phyloP scores from a whole-genome alignment of 2,888 invertebrate species.

The Cryptus viduatorius region DNA sequence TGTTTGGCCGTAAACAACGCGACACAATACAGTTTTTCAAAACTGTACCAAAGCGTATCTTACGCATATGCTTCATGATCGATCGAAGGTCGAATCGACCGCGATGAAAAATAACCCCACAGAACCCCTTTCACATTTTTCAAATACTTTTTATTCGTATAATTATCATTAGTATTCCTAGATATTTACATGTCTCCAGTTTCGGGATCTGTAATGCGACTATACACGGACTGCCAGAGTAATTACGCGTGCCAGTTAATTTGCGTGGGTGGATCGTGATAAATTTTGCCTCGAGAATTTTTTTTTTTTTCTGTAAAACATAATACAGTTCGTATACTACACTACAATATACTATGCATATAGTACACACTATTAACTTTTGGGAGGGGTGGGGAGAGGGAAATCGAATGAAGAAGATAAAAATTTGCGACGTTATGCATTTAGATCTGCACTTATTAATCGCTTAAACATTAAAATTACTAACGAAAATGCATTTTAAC shows the following conservation, averaged over 20 bases:
- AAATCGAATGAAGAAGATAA: constrained; percentile 58
- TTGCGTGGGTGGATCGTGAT: constrained; percentile 45
- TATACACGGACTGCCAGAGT: constrained; percentile 62
- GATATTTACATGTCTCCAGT: constrained; percentile 76
- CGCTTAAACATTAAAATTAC: constrained; percentile 53
- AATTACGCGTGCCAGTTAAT: constrained; percentile 49
- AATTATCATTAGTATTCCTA: constrained; percentile 79
- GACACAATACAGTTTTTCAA: too few relatives aligned
- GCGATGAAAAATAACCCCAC: background rate
- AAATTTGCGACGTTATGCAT: constrained; percentile 39
- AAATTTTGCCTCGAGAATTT: constrained; percentile 53
- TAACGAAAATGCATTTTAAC: constrained; percentile 62
- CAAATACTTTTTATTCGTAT: constrained; percentile 77
- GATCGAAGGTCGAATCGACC: background rate
- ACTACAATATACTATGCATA: constrained; percentile 35
- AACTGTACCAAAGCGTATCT: background rate
- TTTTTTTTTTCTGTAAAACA: constrained; percentile 55
- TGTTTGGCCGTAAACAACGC: too few relatives aligned
- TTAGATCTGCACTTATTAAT: constrained; percentile 35
- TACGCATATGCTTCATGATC: background rate
- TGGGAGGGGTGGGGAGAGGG: constrained; percentile 16
- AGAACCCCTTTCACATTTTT: constrained; percentile 57
- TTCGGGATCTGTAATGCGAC: constrained; percentile 74
- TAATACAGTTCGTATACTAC: constrained; percentile 60
- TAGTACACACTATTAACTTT: constrained; percentile 16